A percentile compares a stretch with the other conserved stretches of the same genome.
These are phyloP conservation scores for Metaphire vulgaris DNA, from an alignment of 1,140 invertebrate species.

Conservation along the genomic window DNA sequence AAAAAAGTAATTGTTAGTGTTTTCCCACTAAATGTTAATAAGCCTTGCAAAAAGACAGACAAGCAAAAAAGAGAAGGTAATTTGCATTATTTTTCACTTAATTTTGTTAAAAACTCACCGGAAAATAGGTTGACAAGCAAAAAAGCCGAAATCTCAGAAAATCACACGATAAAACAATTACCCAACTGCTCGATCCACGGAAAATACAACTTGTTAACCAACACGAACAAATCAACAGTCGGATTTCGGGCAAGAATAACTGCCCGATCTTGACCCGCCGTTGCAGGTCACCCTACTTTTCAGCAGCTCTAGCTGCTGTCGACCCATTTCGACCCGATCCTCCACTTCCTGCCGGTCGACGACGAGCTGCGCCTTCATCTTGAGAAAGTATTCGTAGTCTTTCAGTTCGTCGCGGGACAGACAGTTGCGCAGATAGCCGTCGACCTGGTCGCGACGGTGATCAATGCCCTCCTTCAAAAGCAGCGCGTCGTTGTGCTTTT, in stretches of 20 bases:
- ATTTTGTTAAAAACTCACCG: too few species aligned
- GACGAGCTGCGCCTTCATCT: conserved; percentile 83
- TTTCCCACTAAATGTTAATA: too few species aligned
- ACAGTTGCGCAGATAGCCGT: conserved; percentile 67
- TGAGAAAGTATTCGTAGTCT: conserved; percentile 80
- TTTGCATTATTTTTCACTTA: too few species aligned
- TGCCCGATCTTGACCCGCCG: background rate
- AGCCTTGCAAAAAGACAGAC: too few species aligned
- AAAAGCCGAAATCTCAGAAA: too few species aligned
- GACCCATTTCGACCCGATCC: conserved; percentile 77
- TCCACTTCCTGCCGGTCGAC: conserved; percentile 76
- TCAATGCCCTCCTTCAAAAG: conserved; percentile 76
- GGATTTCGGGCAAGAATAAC: background rate
- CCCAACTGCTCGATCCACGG: too few species aligned
- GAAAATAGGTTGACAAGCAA: too few species aligned
- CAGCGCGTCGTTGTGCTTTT: conserved; percentile 78
- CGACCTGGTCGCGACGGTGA: conserved; percentile 67
- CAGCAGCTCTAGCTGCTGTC: conserved; percentile 63
- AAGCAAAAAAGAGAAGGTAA: too few species aligned
- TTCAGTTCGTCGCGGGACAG: conserved; percentile 68
- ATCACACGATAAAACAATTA: too few species aligned
- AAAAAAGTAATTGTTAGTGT: too few species aligned
- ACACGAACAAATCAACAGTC: too few species aligned
- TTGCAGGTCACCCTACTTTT: conserved; percentile 6
- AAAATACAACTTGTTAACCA: too few species aligned